These are phyloP conservation scores for Drosophila neonasuta DNA, from an alignment of 2,888 invertebrate species.

Conservation along the genomic window DNA sequence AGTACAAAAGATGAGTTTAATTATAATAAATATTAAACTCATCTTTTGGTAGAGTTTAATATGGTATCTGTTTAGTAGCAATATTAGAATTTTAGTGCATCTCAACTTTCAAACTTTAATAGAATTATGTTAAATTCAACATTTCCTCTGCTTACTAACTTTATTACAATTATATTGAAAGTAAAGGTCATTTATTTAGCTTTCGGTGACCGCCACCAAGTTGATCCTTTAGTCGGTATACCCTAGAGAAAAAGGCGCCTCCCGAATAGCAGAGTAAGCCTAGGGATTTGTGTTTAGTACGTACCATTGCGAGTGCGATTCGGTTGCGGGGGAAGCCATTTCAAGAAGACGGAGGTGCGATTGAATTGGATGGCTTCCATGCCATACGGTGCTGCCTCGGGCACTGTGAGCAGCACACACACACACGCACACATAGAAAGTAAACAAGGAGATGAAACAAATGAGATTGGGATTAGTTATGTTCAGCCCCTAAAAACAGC, in stretches of 20 bases:
- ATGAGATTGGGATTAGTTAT: conserved; percentile 32
- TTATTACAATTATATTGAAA: background rate
- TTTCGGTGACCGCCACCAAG: background rate
- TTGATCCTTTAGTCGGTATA: background rate
- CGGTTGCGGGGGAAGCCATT: conserved; percentile 91
- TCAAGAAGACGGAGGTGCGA: conserved; percentile 89
- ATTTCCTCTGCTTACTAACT: background rate
- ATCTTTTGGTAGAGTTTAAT: too few relatives aligned
- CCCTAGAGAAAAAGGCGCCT: background rate
- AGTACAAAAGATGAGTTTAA: too few relatives aligned
- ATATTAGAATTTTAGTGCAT: too few relatives aligned
- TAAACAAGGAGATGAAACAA: conserved; percentile 49
- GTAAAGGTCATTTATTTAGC: background rate
- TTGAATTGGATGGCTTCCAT: conserved; percentile 92
- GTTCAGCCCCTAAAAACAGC: background rate
- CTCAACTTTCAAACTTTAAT: too few relatives aligned
- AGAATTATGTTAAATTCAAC: too few relatives aligned
- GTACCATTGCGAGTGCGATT: conserved; percentile 89
- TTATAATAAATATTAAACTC: too few relatives aligned
- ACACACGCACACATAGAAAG: conserved; percentile 45
- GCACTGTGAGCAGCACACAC: conserved; percentile 84
- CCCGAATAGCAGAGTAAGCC: background rate
- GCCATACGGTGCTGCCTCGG: conserved; percentile 91
- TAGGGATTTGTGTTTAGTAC: conserved; percentile 46
- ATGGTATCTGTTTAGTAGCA: too few relatives aligned